Evolutionary conservation across 2,113 vertebrate species (phyloP), one percentile per base, ranked within the genome.

Genomic region (Toxostoma redivivum): DNA sequence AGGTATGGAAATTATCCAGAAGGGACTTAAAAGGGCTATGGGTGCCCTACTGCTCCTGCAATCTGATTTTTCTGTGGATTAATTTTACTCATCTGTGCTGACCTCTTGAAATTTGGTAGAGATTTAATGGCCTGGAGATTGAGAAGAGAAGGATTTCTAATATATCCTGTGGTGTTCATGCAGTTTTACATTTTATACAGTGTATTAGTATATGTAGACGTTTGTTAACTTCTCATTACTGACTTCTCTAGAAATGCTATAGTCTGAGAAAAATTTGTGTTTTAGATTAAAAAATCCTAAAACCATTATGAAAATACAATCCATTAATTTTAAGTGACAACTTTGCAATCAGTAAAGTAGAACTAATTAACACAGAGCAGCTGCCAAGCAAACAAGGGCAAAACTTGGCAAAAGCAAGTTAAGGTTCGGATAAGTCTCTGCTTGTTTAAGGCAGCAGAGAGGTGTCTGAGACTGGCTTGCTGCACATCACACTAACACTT

Each of bases 361-460:
- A 96, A 81, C 44, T 70, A 92, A 91, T 31, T 44, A 86, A 50
- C 12, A 23, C 12, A 54, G 45, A 62, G 79, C n/a, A 91, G 70
- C 81, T 92, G 92, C 90, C 71, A 91, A 90, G 47, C 15, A 78
- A 92, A 94, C 37, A 48, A 48, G 4, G 4, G 40, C 57, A 62
- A 61, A 79, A 81, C 48, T 80, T 94, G 53, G 82, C 93, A 88
- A 88, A 96, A 92, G 35, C 30, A 73, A 78, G 47, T 18, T 88
- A 51, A 1, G 3, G 62, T 81, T 88, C 0, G 0, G 67, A 96
- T 94, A 45, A 87, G 92, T 95, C 91, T 83, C 81, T 83, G 62
- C 90, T 88, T 96, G 86, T 81, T 73, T 45, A 42, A 66, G 4
- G 12, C 35, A 81, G 73, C 10, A 2, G 61, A 62, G 45, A 92